Base-by-base conservation (phyloP, 2,888 invertebrate species). In the Andrena chrysosceles region DNA sequence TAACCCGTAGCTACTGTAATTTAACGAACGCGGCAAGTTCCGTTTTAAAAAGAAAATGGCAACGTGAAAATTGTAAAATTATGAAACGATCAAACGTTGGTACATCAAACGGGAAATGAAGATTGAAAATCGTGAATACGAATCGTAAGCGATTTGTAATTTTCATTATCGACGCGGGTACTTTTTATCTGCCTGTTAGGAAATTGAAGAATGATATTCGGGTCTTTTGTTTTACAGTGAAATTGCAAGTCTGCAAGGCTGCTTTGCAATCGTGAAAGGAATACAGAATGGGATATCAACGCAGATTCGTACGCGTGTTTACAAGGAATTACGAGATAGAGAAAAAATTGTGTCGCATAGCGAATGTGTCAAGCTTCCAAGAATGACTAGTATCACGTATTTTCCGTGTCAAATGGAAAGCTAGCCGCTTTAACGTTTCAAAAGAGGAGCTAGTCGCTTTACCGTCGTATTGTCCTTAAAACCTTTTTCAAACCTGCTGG, bases 1-100 rank as follows among this genome's bases (percentile, higher is more conserved):
- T n/a, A 64, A 16, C 23, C 74, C 31, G 16, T 20, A 64, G 52
- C 52, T 64, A 59, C 74, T 72, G 42, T 64, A 77, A 73, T 64
- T 67, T 23, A 67, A 67, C 23, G 2, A 49, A 20, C 8, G 33
- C 33, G 16, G 13, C 29, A 33, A 35, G 3, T n/a, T 29, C n/a
- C 3, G 2, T 8, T 31, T 10, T 31, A 8, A 33, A 48, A 42
- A 42, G 13, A 10, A 42, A 35, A 35, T 35, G 1, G 35, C 35
- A 0, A 13, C 10, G 35, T 35, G 35, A 35, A 26, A 48, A 20
- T 23, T 54, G 31, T 64, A 42, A 26, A 64, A 42, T 56, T 60
- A 16, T 2, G 16, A 16, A 13, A 49, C 29, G 20, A 20, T 59
- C 59, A 59, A 56, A 42, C 42, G 59, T 42, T 29, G 29, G 26